These are phyloP conservation scores for Nyctereutes procyonoides DNA, from an alignment of 2,113 vertebrate genomes.

Conservation along the genomic window DNA sequence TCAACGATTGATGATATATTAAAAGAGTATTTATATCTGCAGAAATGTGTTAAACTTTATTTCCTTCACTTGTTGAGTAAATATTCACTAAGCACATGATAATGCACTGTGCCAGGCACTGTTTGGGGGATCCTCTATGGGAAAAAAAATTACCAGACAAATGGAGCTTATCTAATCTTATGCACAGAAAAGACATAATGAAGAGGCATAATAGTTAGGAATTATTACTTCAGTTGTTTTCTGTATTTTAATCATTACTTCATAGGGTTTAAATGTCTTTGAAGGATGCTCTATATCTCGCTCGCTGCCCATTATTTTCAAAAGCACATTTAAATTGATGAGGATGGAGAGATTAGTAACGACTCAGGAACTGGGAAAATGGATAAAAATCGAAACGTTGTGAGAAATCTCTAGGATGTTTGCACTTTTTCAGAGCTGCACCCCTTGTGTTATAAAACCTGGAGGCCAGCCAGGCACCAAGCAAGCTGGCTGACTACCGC, in stretches of 20 bases:
- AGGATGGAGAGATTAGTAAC: neutral
- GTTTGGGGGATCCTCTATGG: neutral
- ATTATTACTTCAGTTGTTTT: constrained; percentile 18
- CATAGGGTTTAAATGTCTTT: constrained; percentile 50
- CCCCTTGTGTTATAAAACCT: neutral
- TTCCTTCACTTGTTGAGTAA: constrained; percentile 35
- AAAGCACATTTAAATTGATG: constrained; percentile 32
- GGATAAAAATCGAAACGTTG: neutral
- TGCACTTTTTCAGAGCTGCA: neutral
- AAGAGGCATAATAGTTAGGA: neutral
- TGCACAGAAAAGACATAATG: neutral
- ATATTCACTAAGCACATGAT: neutral
- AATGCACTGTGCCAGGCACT: neutral
- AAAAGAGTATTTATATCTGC: neutral
- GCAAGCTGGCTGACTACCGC: neutral
- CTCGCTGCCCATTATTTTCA: constrained; percentile 26
- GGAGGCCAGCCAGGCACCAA: neutral
- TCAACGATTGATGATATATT: neutral
- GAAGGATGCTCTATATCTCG: neutral
- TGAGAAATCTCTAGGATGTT: neutral
- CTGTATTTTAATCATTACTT: constrained; percentile 34
- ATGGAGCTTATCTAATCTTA: neutral
- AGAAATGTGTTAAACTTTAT: constrained; percentile 26
- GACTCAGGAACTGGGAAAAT: neutral
- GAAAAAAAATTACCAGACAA: neutral